These are phyloP conservation scores for Chrysaora quinquecirrha DNA, from an alignment of 30 jellyfish, hydroid and myxozoan species.

Conservation along the genomic window DNA sequence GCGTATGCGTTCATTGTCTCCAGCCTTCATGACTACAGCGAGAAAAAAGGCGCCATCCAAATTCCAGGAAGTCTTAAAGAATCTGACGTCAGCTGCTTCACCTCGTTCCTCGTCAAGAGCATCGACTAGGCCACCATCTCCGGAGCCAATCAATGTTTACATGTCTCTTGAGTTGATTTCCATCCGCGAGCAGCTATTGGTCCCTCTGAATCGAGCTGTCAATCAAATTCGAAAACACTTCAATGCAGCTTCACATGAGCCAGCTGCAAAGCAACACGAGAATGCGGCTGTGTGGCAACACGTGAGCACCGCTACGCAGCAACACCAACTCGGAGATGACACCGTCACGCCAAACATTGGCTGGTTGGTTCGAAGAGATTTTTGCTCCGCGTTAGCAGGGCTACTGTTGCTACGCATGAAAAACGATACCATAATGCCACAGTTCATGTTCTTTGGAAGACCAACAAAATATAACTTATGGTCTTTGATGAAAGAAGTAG, in stretches of 20 bases:
- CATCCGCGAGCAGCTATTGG: conserved; percentile 28
- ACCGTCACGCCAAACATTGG: conserved; percentile 30
- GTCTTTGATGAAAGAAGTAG: conserved; percentile 36
- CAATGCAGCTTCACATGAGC: conserved; percentile 23
- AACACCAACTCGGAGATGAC: conserved; percentile 49
- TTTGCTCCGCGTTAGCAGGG: conserved; percentile 38
- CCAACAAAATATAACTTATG: conserved; percentile 8
- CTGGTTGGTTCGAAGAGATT: conserved; percentile 57
- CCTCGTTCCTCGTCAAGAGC: conserved; percentile 6
- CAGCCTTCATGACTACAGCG: neutral
- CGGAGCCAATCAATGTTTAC: conserved; percentile 8
- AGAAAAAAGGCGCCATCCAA: neutral
- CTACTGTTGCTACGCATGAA: conserved; percentile 40
- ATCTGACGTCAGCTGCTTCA: neutral
- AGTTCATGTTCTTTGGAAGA: conserved; percentile 10
- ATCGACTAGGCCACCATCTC: neutral
- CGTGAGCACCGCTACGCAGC: neutral
- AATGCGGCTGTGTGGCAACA: neutral
- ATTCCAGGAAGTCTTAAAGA: neutral
- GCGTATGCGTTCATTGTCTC: neutral
- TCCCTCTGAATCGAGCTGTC: conserved; percentile 36
- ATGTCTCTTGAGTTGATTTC: conserved; percentile 24
- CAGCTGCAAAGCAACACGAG: neutral
- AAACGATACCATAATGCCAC: conserved; percentile 18
- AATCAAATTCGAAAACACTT: conserved; percentile 41